A percentile compares a stretch with the other conserved stretches of the same genome.
Evolutionary conservation across 2,113 vertebrate genomes (phyloP).

Genomic region (Gobiocypris rarus): DNA sequence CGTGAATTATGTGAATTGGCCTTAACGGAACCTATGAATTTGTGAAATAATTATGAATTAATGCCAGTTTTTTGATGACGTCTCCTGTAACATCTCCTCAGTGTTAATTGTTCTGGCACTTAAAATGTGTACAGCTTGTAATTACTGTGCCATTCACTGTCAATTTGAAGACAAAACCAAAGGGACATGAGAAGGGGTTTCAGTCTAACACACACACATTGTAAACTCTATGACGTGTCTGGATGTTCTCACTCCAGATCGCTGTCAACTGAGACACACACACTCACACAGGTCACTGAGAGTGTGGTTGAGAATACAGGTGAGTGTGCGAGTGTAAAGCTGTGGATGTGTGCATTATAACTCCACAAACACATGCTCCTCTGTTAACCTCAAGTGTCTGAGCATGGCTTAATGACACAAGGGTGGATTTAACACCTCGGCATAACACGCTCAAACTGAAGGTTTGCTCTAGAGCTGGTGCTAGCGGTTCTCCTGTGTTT

Average conservation of each 20-base stretch:
- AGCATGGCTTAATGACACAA: neutral
- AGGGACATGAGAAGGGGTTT: neutral
- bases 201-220: conserved; percentile 13
- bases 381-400: conserved; percentile 49
- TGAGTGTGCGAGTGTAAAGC: conserved; percentile 63
- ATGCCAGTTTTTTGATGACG: neutral
- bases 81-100: neutral
- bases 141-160: neutral
- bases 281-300: conserved; percentile 48
- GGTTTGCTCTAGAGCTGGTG: neutral
- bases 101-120: neutral
- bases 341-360: conserved; percentile 51
- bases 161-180: neutral
- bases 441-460: neutral
- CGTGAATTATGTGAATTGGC: too few species aligned
- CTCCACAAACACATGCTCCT: conserved; percentile 22
- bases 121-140: neutral
- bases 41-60: neutral
- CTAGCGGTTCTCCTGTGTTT: conserved; percentile 28
- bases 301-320: conserved; percentile 69
- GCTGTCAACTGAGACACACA: conserved; percentile 59
- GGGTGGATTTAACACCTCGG: neutral
- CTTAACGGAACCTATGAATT: neutral
- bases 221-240: conserved; percentile 48
- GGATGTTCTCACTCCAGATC: conserved; percentile 67